Base-by-base conservation (phyloP, 2,888 invertebrate genomes). In the Dastarcus helophoroides region DNA sequence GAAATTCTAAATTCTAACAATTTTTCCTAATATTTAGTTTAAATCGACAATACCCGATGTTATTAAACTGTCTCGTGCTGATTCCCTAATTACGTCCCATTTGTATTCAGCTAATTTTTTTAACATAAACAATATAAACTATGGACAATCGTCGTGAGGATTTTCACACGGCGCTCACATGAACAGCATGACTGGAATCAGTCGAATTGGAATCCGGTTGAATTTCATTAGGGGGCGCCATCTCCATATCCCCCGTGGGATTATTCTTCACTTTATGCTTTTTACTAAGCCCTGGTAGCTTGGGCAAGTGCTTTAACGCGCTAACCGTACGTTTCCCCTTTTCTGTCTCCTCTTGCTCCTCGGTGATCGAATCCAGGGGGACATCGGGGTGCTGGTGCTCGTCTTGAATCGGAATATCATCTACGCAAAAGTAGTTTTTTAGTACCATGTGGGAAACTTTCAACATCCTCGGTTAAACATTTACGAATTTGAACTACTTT, bases 331-430 rank as follows among this genome's bases (percentile, higher is more conserved):
- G 66, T 55, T 40, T 60, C 27, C 37, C 38, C 32, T 53, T 58
- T 26, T 57, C 55, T 46, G 28, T 66, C 64, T 32, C 68, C 50
- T 61, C 77, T 70, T 44, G 69, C 67, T 80, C 80, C 51, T 80
- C 80, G 2, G 72, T 72, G 43, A 80, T 80, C 0, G 78, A 73
- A 25, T 76, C 69, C 19, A 80, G 62, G 48, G 71, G 66, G 2
- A 66, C 65, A 32, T 76, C 77, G 33, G 71, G 70, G 26, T 69
- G 72, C n/a, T n/a, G n/a, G 51, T 76, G 76, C 7, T 71, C 72
- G 26, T 73, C 72, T 68, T 85, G 85, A 50, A 88, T 88, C 26
- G 86, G 88, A 64, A 88, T 88, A 62, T 88, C 88, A 67, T 88
- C 88, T 85, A 67, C 32, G 69, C 65, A 53, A 46, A 51, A 44